phyloP scores from a whole-genome alignment of 2,113 vertebrate species.

The Condylura cristata region DNA sequence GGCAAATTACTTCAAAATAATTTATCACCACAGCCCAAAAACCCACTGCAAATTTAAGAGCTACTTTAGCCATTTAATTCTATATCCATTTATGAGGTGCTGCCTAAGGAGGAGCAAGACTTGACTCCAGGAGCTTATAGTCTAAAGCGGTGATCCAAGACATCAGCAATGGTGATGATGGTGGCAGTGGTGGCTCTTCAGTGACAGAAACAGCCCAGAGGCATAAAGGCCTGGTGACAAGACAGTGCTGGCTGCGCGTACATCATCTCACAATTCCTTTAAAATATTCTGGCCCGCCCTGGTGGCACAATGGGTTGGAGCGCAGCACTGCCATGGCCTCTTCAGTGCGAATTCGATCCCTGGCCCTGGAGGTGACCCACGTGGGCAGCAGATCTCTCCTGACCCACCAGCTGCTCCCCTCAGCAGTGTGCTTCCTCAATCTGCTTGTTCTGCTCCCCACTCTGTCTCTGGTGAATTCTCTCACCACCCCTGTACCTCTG shows the following conservation, averaged over 20 bases:
- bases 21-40: constrained; percentile 37
- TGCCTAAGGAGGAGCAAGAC: constrained; percentile 24
- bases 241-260: background rate
- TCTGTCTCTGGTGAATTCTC: too few species aligned
- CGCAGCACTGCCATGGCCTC: too few species aligned
- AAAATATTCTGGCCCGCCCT: too few species aligned
- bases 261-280: background rate
- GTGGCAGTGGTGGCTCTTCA: background rate
- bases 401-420: too few species aligned
- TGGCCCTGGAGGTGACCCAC: too few species aligned
- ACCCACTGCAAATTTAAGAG: constrained; percentile 29
- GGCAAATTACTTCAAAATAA: constrained; percentile 57
- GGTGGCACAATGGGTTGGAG: too few species aligned
- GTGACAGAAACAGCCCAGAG: background rate
- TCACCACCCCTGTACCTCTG: too few species aligned
- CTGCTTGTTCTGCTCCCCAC: too few species aligned
- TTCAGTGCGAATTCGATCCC: too few species aligned
- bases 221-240: background rate
- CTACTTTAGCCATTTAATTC: constrained; percentile 30
- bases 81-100: constrained; percentile 13
- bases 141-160: background rate
- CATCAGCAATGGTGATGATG: too few species aligned
- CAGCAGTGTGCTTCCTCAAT: too few species aligned
- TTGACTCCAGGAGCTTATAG: background rate
- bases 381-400: too few species aligned